A percentile compares a stretch with the other conserved stretches of the same genome.
Evolutionary conservation across 2,888 invertebrate genomes (phyloP).

Genomic region (Euzophera pinguis): DNA sequence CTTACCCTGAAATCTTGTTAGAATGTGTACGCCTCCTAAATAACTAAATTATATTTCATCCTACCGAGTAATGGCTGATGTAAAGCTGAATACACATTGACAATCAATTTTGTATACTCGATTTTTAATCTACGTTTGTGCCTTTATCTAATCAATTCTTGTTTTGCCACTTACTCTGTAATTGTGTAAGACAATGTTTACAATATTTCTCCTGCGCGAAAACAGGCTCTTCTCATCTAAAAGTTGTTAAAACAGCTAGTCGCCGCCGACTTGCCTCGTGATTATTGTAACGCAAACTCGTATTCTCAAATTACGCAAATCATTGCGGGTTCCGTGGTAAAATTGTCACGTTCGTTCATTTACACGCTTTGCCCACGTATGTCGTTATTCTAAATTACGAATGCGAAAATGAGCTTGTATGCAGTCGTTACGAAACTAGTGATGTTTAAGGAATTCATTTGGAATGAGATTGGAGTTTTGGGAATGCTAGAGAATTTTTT

Average conservation of each 20-base stretch:
- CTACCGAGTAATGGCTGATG: constrained; percentile 22
- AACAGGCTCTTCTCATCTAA: constrained; percentile 10
- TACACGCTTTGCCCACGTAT: neutral
- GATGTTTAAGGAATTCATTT: no score
- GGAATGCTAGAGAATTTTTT: no score
- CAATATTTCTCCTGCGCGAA: neutral
- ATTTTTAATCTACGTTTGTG: no score
- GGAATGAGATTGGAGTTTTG: no score
- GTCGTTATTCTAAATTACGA: neutral
- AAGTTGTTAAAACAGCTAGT: constrained; percentile 21
- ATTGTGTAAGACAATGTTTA: no score
- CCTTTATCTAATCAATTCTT: no score
- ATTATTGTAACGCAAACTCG: constrained; percentile 20
- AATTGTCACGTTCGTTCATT: neutral
- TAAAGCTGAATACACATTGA: neutral
- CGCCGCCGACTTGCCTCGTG: constrained; percentile 18
- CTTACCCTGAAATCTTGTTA: constrained; percentile 8
- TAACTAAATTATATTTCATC: constrained; percentile 28
- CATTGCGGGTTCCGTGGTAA: neutral
- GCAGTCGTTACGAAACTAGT: no score
- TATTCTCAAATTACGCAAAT: constrained; percentile 8
- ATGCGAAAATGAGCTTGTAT: neutral
- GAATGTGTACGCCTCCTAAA: constrained; percentile 10
- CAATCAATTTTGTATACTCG: neutral
- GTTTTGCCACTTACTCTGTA: no score